These are phyloP conservation scores for Hydropsyche tenuis DNA, from an alignment of 1,140 invertebrate species.

Conservation along the genomic window DNA sequence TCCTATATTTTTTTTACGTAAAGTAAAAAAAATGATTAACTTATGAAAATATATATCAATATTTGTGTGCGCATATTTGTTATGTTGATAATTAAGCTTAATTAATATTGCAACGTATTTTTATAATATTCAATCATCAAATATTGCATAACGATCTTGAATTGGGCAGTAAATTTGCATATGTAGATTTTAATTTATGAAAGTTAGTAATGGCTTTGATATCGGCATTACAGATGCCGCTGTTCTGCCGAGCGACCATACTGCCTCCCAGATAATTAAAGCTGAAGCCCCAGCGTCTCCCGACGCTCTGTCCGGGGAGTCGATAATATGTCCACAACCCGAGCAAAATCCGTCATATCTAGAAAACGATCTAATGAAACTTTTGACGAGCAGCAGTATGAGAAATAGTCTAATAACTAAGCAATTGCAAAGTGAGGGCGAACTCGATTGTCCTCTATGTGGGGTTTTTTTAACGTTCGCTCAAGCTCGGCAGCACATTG, in stretches of 20 bases:
- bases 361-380: slow-evolving; percentile 45
- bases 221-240: slow-evolving; percentile 62
- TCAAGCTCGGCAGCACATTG: slow-evolving; percentile 74
- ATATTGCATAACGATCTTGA: too few relatives aligned
- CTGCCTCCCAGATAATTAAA: slow-evolving; percentile 54
- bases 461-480: slow-evolving; percentile 67
- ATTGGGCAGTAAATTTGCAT: background rate
- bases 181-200: slow-evolving; percentile 24
- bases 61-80: too few relatives aligned
- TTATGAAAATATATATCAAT: too few relatives aligned
- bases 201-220: slow-evolving; percentile 48
- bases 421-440: slow-evolving; percentile 62
- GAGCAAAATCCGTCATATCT: slow-evolving; percentile 42
- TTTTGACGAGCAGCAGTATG: slow-evolving; percentile 37
- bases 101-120: too few relatives aligned
- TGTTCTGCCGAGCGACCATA: slow-evolving; percentile 55
- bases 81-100: too few relatives aligned
- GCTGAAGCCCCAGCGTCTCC: slow-evolving; percentile 45
- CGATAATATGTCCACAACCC: slow-evolving; percentile 33
- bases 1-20: too few relatives aligned
- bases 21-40: too few relatives aligned
- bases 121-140: too few relatives aligned
- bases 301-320: slow-evolving; percentile 37
- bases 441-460: slow-evolving; percentile 67
- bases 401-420: slow-evolving; percentile 41